phyloP scores from a whole-genome alignment of 2,797 vertebrate genomes.

The Neopelma chrysocephalum region DNA sequence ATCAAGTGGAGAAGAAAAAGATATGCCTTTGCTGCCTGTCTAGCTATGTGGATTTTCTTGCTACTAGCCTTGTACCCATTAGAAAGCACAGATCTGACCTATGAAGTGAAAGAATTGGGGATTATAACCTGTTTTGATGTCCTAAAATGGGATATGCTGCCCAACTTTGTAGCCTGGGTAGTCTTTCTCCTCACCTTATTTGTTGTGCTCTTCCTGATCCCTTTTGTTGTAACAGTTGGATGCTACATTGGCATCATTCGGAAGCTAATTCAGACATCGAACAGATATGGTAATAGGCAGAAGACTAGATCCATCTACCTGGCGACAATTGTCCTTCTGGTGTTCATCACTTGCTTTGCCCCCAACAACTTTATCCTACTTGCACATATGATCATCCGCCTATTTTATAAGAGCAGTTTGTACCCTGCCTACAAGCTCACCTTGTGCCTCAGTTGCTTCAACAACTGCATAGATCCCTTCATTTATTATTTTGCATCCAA shows the following conservation, averaged over 20 bases:
- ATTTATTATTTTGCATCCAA: slow-evolving; percentile 94
- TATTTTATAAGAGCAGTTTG: slow-evolving; percentile 75
- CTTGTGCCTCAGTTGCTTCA: slow-evolving; percentile 89
- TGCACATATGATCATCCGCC: slow-evolving; percentile 79
- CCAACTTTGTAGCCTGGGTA: slow-evolving; percentile 77
- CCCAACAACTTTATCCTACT: slow-evolving; percentile 90
- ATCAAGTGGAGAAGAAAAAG: slow-evolving; percentile 74
- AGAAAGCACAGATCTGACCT: slow-evolving; percentile 86
- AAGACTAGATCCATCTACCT: slow-evolving; percentile 82
- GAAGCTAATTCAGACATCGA: slow-evolving; percentile 73
- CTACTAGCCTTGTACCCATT: slow-evolving; percentile 81
- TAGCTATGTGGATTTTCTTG: slow-evolving; percentile 82
- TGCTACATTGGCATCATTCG: slow-evolving; percentile 87
- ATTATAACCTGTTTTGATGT: slow-evolving; percentile 93
- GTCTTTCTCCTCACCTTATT: slow-evolving; percentile 83
- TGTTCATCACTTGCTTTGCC: slow-evolving; percentile 87
- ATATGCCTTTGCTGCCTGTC: slow-evolving; percentile 78
- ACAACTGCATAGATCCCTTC: slow-evolving; percentile 93
- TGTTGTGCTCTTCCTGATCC: slow-evolving; percentile 84
- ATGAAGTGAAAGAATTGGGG: slow-evolving; percentile 72
- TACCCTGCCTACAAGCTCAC: slow-evolving; percentile 90
- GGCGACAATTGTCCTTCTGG: slow-evolving; percentile 82
- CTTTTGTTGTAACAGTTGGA: slow-evolving; percentile 84
- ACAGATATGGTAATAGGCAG: slow-evolving; percentile 62
- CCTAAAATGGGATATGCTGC: slow-evolving; percentile 86